Base-by-base conservation (phyloP, 2,888 invertebrate genomes). In the Cosmia pyralina region DNA sequence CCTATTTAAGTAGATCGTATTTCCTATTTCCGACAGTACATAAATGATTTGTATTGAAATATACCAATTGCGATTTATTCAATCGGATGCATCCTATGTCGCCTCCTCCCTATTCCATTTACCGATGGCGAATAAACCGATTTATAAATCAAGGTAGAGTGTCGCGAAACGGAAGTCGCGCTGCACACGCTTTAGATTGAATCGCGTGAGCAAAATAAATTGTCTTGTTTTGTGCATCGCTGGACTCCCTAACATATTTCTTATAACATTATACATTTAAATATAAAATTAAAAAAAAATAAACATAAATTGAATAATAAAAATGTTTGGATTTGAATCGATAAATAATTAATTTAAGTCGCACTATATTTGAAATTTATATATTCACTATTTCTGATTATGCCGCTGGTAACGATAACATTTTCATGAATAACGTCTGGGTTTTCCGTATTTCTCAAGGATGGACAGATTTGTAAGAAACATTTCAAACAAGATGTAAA, bases 391-490 rank as follows among this genome's bases (percentile, higher is more conserved):
- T 22, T 17, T 50, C 19, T 34, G 52, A 22, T 72, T 59, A 52
- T 72, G 13, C 34, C 44, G 17, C 34, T 52, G 71, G 58, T 34
- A 50, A 58, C 50, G 50, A 58, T 71, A 34, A 28, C n/a, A 72
- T 44, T 60, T 28, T 60, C 52, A 60, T 72, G 15, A 48, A 53
- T 53, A 28, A 38, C 19, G 17, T 46, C 17, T 48, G 38, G 4
- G 46, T n/a, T 48, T 64, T 50, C 22, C 28, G 48, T 13, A 64
- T 38, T 63, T 50, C 19, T 64, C 50, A 58, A 38, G 34, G 41
- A 44, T 50, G 13, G n/a, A 58, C 17, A 13, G 41, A 73, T 63
- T 72, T 44, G 15, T 19, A 28, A 17, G 17, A 38, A 44, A 19
- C 15, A n/a, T 41, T 28, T 46, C 34, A 46, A 15, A 50, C 13